A percentile compares a stretch with the other conserved stretches of the same genome.
Evolutionary conservation across 2,113 vertebrate genomes (phyloP).

Genomic region (Dicaeum eximium): DNA sequence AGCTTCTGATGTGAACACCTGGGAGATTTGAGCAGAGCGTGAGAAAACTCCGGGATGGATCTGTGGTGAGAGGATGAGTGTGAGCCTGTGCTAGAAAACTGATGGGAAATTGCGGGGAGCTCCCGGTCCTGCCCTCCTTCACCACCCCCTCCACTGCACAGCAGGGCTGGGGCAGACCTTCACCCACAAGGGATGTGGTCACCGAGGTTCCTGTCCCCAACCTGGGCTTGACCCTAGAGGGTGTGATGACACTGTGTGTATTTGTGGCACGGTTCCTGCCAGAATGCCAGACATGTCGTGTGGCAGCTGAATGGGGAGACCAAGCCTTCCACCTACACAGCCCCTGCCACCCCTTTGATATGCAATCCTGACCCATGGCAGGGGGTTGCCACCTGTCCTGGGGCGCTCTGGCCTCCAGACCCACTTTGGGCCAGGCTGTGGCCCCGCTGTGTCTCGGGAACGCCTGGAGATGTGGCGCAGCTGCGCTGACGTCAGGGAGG

Average conservation of each 20-base stretch:
- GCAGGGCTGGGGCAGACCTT: background rate
- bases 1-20: background rate
- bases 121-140: background rate
- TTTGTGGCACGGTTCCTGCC: background rate
- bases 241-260: background rate
- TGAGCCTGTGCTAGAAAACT: background rate
- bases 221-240: background rate
- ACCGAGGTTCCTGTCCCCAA: background rate
- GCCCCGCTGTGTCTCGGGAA: background rate
- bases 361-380: background rate
- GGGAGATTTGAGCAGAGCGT: background rate
- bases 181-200: background rate
- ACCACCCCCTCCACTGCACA: background rate
- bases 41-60: background rate
- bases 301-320: conserved; percentile 4
- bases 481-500: background rate
- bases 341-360: conserved; percentile 14
- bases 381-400: conserved; percentile 30
- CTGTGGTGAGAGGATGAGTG: background rate
- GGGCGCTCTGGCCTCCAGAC: background rate
- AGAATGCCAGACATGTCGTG: conserved; percentile 43
- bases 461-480: background rate
- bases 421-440: background rate
- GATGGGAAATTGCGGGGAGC: background rate
- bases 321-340: conserved; percentile 62